Evolutionary conservation across 2,797 vertebrate genomes (phyloP).

Genomic region (Sardinella longiceps): DNA sequence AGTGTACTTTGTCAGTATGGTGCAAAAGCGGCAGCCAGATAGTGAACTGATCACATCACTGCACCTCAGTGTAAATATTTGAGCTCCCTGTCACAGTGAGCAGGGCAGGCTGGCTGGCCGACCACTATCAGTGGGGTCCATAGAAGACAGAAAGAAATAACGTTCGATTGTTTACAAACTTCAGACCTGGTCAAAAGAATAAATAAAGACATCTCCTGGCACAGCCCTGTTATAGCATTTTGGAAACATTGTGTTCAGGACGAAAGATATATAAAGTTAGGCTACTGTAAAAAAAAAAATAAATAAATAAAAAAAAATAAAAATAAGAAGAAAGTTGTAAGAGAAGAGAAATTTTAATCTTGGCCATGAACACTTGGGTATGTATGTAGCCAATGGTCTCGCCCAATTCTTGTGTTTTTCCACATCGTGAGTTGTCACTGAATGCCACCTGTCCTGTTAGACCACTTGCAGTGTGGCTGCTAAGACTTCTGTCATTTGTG

Average conservation of each 20-base stretch:
- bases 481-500: not conserved
- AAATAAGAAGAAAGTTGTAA: too few relatives aligned
- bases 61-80: not conserved
- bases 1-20: not conserved
- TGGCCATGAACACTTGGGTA: not conserved
- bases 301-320: too few relatives aligned
- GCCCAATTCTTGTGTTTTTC: not conserved
- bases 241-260: not conserved
- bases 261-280: not conserved
- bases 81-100: not conserved
- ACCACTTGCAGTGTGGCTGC: not conserved
- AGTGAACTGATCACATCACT: slow-evolving; percentile 16
- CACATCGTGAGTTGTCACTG: not conserved
- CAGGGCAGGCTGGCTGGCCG: not conserved
- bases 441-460: slow-evolving; percentile 7
- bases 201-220: not conserved
- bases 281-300: too few relatives aligned
- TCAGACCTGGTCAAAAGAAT: not conserved
- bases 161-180: not conserved
- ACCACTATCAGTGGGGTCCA: not conserved
- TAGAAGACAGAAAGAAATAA: not conserved
- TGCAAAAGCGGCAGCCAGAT: not conserved
- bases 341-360: too few relatives aligned
- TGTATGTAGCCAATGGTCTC: not conserved
- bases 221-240: not conserved